A percentile compares a stretch with the other conserved stretches of the same genome.
phyloP scores from a whole-genome alignment of 2,113 vertebrate genomes.

The Myotis lucifugus region DNA sequence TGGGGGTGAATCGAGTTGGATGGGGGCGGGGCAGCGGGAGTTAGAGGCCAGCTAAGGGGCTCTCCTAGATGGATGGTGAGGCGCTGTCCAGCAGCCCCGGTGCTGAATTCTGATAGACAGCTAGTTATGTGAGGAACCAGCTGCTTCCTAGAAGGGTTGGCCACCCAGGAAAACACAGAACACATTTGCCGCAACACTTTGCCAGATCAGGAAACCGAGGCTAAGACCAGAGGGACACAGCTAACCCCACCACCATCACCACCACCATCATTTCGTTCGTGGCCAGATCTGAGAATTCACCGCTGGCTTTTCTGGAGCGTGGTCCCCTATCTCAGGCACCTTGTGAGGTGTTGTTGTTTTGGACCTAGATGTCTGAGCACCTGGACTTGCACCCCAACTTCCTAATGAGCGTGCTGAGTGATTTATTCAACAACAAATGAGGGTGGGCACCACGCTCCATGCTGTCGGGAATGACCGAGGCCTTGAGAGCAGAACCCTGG shows the following conservation, averaged over 20 bases:
- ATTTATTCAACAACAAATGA: background rate
- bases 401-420: background rate
- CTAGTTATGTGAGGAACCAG: background rate
- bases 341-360: no score
- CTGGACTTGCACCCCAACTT: no score
- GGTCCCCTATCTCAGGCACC: no score
- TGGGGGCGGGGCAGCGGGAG: fast-evolving
- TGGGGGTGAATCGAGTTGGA: background rate
- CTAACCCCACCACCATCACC: background rate
- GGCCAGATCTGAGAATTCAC: background rate
- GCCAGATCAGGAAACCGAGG: background rate
- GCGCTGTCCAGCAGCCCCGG: background rate
- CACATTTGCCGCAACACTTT: background rate
- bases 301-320: no score
- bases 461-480: no score
- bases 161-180: background rate
- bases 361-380: no score
- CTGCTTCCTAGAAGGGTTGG: background rate
- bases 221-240: background rate
- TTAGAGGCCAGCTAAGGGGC: background rate
- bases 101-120: background rate
- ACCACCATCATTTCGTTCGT: background rate
- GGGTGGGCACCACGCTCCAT: background rate
- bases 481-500: background rate
- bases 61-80: fast-evolving